Evolutionary conservation across 2,888 invertebrate genomes (phyloP).

Genomic region (Lamellibrachia satsuma): DNA sequence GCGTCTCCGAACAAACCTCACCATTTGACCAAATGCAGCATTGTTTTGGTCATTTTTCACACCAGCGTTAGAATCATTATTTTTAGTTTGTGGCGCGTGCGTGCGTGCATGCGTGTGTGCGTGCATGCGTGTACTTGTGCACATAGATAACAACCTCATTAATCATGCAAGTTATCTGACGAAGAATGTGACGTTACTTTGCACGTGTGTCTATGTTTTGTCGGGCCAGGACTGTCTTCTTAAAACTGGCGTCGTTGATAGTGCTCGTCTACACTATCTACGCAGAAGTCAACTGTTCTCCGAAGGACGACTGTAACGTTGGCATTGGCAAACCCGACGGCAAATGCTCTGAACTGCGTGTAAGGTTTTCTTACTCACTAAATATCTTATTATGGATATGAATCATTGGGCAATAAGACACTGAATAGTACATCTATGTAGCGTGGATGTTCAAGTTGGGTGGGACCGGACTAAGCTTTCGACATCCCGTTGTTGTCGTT

Average conservation of each 20-base stretch:
- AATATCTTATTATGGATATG: too few species aligned
- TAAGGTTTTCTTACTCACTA: not conserved
- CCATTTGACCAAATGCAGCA: not conserved
- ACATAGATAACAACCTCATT: not conserved
- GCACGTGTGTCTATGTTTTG: not conserved
- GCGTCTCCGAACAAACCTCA: not conserved
- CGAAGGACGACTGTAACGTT: slow-evolving; percentile 33
- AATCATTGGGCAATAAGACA: too few species aligned
- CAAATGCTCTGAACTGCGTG: not conserved
- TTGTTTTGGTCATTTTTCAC: not conserved
- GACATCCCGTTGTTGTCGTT: too few species aligned
- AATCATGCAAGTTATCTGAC: not conserved
- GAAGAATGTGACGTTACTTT: not conserved
- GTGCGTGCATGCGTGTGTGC: too few species aligned
- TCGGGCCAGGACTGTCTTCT: slow-evolving; percentile 32
- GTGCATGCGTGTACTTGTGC: too few species aligned
- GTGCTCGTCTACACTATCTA: slow-evolving; percentile 32
- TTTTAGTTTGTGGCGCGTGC: not conserved
- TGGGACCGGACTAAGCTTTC: too few species aligned
- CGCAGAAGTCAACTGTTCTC: slow-evolving; percentile 29
- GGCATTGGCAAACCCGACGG: not conserved
- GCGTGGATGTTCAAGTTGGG: too few species aligned
- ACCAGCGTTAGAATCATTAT: not conserved
- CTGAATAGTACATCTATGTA: too few species aligned
- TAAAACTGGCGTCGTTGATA: slow-evolving; percentile 35